Percentiles rank a stretch among this genome's conserved stretches.
Evolutionary conservation across 2,797 vertebrate genomes (phyloP).

Genomic region (Eulemur coronatus): DNA sequence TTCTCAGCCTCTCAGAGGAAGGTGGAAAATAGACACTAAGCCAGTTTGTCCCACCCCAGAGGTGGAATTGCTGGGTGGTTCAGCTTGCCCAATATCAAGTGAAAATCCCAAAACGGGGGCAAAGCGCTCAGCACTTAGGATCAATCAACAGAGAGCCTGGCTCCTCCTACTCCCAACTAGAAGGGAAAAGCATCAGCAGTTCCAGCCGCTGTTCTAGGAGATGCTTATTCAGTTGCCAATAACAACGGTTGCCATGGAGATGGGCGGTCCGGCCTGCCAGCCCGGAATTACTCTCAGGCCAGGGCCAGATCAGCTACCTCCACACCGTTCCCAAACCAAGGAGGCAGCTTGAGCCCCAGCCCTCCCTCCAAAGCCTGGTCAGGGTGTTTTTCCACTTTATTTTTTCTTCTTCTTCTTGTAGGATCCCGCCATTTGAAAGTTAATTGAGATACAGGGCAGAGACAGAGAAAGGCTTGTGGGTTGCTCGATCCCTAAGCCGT

Average conservation of each 20-base stretch:
- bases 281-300: slow-evolving; percentile 90
- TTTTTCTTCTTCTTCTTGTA: background rate
- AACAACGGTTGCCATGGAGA: slow-evolving; percentile 97
- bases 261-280: slow-evolving; percentile 90
- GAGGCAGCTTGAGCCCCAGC: background rate
- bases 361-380: background rate
- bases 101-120: background rate
- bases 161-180: slow-evolving; percentile 80
- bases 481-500: background rate
- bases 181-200: slow-evolving; percentile 70
- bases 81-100: background rate
- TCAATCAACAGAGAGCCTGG: slow-evolving; percentile 80
- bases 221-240: slow-evolving; percentile 93
- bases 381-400: background rate
- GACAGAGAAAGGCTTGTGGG: background rate
- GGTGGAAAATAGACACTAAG: background rate
- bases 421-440: background rate
- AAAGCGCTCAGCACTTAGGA: slow-evolving; percentile 76
- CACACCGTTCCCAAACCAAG: slow-evolving; percentile 84
- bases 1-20: background rate
- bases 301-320: slow-evolving; percentile 83
- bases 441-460: background rate
- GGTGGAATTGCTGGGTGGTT: background rate
- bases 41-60: background rate
- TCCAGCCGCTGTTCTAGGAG: slow-evolving; percentile 88